A percentile compares a stretch with the other conserved stretches of the same genome.
Evolutionary conservation across 35 echinoderm and acorn worm genomes (phyloP).

Genomic region (Ptychodera flava): DNA sequence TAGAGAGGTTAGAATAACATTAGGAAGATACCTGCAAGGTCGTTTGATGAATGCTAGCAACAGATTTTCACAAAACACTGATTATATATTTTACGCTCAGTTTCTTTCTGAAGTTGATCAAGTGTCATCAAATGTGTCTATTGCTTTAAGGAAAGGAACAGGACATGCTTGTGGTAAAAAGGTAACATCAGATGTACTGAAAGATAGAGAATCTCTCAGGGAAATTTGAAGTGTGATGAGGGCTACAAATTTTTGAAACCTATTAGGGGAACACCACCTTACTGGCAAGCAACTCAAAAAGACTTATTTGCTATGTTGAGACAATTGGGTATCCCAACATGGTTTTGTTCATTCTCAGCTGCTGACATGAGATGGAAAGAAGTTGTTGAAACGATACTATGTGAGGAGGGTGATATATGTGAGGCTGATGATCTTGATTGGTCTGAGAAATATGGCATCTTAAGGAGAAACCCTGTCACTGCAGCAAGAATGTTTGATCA

Average conservation of each 20-base stretch:
- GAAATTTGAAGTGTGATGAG: no score
- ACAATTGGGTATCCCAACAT: constrained; percentile 66
- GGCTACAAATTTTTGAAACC: constrained; percentile 59
- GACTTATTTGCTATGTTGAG: constrained; percentile 46
- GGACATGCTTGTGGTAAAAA: background rate
- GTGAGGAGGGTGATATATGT: constrained; percentile 25
- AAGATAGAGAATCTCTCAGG: constrained; percentile 27
- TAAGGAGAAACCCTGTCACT: constrained; percentile 40
- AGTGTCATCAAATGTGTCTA: constrained; percentile 52
- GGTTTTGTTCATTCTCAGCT: no score
- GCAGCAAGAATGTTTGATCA: constrained; percentile 75
- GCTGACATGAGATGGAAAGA: constrained; percentile 67
- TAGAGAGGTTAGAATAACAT: constrained; percentile 28
- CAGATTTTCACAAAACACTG: constrained; percentile 45
- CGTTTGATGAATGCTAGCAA: no score
- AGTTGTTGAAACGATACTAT: constrained; percentile 28
- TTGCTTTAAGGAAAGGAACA: constrained; percentile 45
- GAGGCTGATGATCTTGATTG: constrained; percentile 40
- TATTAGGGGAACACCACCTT: constrained; percentile 63
- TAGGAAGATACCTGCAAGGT: constrained; percentile 35
- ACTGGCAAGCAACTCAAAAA: constrained; percentile 65
- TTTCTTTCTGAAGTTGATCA: constrained; percentile 40
- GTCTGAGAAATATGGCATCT: no score
- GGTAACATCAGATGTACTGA: background rate
- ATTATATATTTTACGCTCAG: constrained; percentile 66